Percentiles rank a stretch among this genome's conserved stretches.
phyloP scores from a whole-genome alignment of 2,888 invertebrate species.

The Himalopsyche kuldschensis region DNA sequence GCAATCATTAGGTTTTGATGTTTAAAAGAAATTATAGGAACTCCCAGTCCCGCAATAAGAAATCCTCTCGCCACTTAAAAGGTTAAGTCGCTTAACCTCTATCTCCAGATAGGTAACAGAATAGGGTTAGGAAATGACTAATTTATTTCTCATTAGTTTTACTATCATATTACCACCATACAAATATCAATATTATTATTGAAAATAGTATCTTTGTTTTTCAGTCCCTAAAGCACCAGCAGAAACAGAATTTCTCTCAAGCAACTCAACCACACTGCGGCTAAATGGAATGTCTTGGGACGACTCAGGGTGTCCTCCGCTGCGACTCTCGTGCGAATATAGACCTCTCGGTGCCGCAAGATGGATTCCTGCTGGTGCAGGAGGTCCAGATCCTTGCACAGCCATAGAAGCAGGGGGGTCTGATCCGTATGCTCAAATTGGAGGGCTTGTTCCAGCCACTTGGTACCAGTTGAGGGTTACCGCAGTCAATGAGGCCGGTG shows the following conservation, averaged over 20 bases:
- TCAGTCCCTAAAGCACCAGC: slow-evolving; percentile 57
- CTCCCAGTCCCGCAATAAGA: too few relatives aligned
- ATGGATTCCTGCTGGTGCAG: not conserved
- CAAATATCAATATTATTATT: too few relatives aligned
- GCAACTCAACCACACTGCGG: slow-evolving; percentile 79
- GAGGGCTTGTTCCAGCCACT: slow-evolving; percentile 58
- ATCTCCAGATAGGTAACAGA: not conserved
- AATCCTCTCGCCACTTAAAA: too few relatives aligned
- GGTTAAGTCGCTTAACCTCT: not conserved
- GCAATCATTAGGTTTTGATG: too few relatives aligned
- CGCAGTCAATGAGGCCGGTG: slow-evolving; percentile 65
- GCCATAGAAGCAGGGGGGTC: not conserved
- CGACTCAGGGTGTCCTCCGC: slow-evolving; percentile 79
- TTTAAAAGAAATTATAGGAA: too few relatives aligned
- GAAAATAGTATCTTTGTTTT: not conserved
- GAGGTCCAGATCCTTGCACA: not conserved
- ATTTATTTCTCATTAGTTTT: not conserved
- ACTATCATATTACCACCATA: too few relatives aligned
- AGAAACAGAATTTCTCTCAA: slow-evolving; percentile 73
- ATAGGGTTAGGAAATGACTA: not conserved
- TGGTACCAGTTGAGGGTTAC: slow-evolving; percentile 64
- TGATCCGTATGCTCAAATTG: slow-evolving; percentile 40
- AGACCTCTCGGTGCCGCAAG: not conserved
- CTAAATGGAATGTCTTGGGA: slow-evolving; percentile 82
- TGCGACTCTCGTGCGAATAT: slow-evolving; percentile 8